phyloP scores from a whole-genome alignment of 2,888 invertebrate species.

The Drosophila sordidapex region DNA sequence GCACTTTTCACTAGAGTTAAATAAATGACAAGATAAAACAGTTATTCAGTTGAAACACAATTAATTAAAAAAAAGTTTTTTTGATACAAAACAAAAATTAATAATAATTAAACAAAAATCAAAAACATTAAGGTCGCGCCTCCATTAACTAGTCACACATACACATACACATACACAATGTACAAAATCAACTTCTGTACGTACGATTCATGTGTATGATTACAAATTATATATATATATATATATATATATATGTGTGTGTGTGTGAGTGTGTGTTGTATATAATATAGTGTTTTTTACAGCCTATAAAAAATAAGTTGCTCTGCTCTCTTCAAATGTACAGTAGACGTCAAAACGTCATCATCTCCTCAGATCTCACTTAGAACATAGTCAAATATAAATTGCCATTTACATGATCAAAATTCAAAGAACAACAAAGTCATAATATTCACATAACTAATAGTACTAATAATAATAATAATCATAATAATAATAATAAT shows the following conservation, averaged over 20 bases:
- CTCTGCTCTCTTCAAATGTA: slow-evolving; percentile 44
- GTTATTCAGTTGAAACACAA: slow-evolving; percentile 53
- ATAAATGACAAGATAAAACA: slow-evolving; percentile 60
- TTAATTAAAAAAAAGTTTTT: too few species aligned
- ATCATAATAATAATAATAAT: slow-evolving; percentile 28
- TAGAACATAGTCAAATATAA: slow-evolving; percentile 57
- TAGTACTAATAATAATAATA: slow-evolving; percentile 37
- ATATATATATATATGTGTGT: neutral
- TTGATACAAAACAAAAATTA: slow-evolving; percentile 6
- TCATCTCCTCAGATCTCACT: slow-evolving; percentile 36
- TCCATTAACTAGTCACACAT: slow-evolving; percentile 20
- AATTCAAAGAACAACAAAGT: slow-evolving; percentile 55
- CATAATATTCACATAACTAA: slow-evolving; percentile 40
- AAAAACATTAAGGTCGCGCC: slow-evolving; percentile 14
- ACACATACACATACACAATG: slow-evolving; percentile 11
- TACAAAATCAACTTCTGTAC: slow-evolving; percentile 14
- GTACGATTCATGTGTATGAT: slow-evolving; percentile 13
- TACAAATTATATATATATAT: slow-evolving; percentile 3
- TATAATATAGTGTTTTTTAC: slow-evolving; percentile 66
- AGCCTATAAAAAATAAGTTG: slow-evolving; percentile 77
- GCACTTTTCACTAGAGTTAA: slow-evolving; percentile 30
- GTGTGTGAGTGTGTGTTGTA: slow-evolving; percentile 29
- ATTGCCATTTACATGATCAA: slow-evolving; percentile 47
- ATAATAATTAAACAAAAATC: neutral
- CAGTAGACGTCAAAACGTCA: neutral